Evolutionary conservation across 2,888 invertebrate genomes (phyloP), one percentile per base, ranked within the genome.

Genomic region (Cyaniris semiargus): DNA sequence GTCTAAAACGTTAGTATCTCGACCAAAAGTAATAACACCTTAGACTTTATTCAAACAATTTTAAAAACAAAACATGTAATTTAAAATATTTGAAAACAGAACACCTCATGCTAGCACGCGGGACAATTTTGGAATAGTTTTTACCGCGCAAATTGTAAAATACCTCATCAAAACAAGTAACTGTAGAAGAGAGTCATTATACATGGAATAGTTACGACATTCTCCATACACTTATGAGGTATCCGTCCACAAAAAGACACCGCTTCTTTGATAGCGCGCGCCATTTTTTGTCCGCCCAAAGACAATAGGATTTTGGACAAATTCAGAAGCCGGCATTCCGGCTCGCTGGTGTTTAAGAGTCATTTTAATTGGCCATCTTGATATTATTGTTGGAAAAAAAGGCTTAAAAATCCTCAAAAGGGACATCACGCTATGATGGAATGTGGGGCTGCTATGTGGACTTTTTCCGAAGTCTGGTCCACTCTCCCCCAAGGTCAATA

Each of bases 311-410:
- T 72, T 81, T 83, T 81, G 88, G 89, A 90, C 91, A 91, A 92
- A 92, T 92, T 92, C 89, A 85, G 89, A 86, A 84, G 85, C 81
- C 83, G 79, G 84, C 87, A 93, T 93, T 92, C 92, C 85, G 81
- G 78, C 82, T 81, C 83, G 79, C 81, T 91, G 90, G 93, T 92
- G 93, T 93, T 92, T 89, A 89, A 85, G 85, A 93, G 87, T 88
- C 87, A 93, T 92, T 93, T 93, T 93, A 93, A 93, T 93, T 93
- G 93, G 92, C 89, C 87, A 83, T 81, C 85, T 83, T 83, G 85
- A 85, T 87, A 87, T 90, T 86, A 89, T 87, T 86, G 85, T 81
- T 81, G 81, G 80, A 81, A 83, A 88, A 88, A 88, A 89, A 88
- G 85, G 83, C 79, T 76, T 83, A 81, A 81, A 83, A 83, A 81